These are phyloP conservation scores for Blastomussa wellsi DNA, from an alignment of 92 coral and sea anemone genomes.

Conservation along the genomic window DNA sequence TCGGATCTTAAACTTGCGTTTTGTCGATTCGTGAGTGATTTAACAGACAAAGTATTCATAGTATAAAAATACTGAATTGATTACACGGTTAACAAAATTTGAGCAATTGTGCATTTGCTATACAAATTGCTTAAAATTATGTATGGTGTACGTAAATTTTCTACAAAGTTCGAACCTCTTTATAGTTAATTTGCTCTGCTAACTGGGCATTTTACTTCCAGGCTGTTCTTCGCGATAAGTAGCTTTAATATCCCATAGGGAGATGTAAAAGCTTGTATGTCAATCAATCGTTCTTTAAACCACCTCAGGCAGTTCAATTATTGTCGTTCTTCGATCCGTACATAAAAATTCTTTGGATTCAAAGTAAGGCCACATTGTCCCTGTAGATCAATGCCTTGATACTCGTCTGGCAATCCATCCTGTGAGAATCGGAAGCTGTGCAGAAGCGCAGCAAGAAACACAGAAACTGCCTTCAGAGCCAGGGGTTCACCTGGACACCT, in stretches of 20 bases:
- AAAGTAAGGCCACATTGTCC: slow-evolving; percentile 29
- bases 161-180: no score
- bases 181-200: slow-evolving; percentile 5
- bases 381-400: slow-evolving; percentile 48
- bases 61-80: neutral
- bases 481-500: slow-evolving; percentile 50
- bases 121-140: neutral
- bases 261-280: neutral
- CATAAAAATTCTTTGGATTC: slow-evolving; percentile 30
- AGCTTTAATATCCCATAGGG: neutral
- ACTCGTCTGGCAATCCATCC: slow-evolving; percentile 50
- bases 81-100: neutral
- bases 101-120: neutral
- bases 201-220: neutral
- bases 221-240: neutral
- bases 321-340: slow-evolving; percentile 26
- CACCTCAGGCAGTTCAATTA: neutral
- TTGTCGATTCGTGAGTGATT: neutral
- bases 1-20: neutral
- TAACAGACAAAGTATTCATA: neutral
- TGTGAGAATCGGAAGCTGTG: slow-evolving; percentile 45
- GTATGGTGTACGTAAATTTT: no score
- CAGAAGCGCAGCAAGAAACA: slow-evolving; percentile 39
- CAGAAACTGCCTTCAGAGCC: slow-evolving; percentile 20
- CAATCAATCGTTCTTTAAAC: neutral